phyloP scores from a whole-genome alignment of 2,888 invertebrate genomes.

The Cistogaster globosa region DNA sequence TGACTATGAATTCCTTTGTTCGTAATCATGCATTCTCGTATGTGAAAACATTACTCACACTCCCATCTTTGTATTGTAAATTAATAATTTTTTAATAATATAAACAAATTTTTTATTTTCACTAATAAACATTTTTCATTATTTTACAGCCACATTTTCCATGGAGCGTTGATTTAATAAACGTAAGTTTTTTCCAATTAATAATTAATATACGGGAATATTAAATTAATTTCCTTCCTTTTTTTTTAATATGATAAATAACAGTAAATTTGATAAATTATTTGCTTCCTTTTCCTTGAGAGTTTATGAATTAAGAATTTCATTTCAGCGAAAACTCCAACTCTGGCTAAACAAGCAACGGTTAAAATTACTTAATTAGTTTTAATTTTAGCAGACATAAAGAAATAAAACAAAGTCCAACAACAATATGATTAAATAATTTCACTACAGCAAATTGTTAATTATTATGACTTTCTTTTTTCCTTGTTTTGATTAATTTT shows the following conservation, averaged over 20 bases:
- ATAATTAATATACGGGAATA: no score
- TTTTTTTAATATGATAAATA: constrained; percentile 7
- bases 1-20: no score
- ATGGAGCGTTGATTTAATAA: constrained; percentile 3
- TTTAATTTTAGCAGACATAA: constrained; percentile 22
- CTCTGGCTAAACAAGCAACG: background rate
- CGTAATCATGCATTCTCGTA: no score
- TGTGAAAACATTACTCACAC: no score
- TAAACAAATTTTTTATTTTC: no score
- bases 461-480: constrained; percentile 50
- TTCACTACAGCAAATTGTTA: constrained; percentile 36
- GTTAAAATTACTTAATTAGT: constrained; percentile 4
- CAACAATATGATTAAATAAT: constrained; percentile 44
- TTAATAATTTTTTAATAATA: no score
- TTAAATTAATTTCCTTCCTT: background rate
- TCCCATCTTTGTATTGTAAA: no score
- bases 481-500: background rate
- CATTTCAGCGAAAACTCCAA: no score
- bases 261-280: background rate
- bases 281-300: constrained; percentile 24
- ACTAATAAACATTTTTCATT: background rate
- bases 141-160: constrained; percentile 2
- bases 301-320: background rate
- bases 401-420: constrained; percentile 2
- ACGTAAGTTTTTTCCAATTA: constrained; percentile 28